A percentile compares a stretch with the other conserved stretches of the same genome.
phyloP scores from a whole-genome alignment of 1,140 invertebrate species.

The Drosophila simulans region DNA sequence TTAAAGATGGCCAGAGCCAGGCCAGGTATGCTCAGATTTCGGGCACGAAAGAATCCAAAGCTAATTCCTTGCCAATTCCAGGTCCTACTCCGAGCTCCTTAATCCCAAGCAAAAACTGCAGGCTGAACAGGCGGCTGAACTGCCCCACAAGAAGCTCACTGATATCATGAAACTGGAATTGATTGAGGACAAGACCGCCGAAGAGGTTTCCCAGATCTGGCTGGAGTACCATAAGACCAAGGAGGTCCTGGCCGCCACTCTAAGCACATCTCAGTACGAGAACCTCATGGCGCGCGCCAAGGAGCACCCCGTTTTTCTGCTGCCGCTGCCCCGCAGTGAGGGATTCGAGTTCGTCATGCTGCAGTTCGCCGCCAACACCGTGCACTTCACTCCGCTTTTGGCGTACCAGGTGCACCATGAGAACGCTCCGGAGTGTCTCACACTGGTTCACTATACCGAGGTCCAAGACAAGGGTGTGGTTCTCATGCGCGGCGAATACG shows the following conservation, averaged over 20 bases:
- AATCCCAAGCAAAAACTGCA: slow-evolving; percentile 85
- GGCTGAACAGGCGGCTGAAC: slow-evolving; percentile 51
- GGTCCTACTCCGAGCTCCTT: slow-evolving; percentile 84
- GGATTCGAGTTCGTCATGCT: slow-evolving; percentile 95
- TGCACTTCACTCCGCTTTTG: slow-evolving; percentile 94
- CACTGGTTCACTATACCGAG: slow-evolving; percentile 93
- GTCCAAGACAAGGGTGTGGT: slow-evolving; percentile 92
- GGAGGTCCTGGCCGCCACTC: slow-evolving; percentile 89
- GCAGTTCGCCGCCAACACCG: slow-evolving; percentile 90
- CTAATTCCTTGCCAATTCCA: slow-evolving; percentile 8
- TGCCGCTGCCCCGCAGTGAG: slow-evolving; percentile 91
- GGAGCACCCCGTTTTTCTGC: slow-evolving; percentile 90
- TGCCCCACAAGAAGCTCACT: slow-evolving; percentile 86
- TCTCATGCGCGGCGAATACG: slow-evolving; percentile 95
- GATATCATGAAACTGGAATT: slow-evolving; percentile 93
- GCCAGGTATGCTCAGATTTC: slow-evolving; percentile 43
- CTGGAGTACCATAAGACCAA: slow-evolving; percentile 92
- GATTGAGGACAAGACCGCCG: slow-evolving; percentile 89
- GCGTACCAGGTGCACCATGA: slow-evolving; percentile 96
- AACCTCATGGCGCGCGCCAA: slow-evolving; percentile 86
- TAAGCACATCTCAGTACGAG: slow-evolving; percentile 87
- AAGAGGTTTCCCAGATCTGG: slow-evolving; percentile 93
- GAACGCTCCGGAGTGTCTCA: slow-evolving; percentile 95
- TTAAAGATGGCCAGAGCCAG: slow-evolving; percentile 85
- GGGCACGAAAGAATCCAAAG: accelerated